Evolutionary conservation across 1,140 invertebrate species (phyloP), one percentile per base, ranked within the genome.

Genomic region (Drosophila sucinea): DNA sequence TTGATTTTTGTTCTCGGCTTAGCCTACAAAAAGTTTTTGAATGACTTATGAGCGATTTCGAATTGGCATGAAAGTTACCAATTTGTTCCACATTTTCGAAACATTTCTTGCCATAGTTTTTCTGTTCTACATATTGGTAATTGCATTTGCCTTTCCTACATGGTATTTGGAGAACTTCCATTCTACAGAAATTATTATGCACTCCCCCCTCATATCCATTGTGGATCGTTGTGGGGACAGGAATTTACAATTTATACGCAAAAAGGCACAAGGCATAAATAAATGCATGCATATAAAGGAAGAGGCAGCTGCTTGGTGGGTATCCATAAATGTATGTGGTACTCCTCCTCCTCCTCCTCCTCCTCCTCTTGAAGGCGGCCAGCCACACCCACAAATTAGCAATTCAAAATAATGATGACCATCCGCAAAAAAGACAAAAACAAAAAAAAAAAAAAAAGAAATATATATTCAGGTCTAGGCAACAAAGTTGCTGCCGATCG

Each of bases 221-320:
- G 17, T 44, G 41, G 1, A n/a, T 41, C 10, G 72, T 67, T 74
- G 72, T 38, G 40, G 35, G 73, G 54, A 77, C 60, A 76, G 47
- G 73, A 60, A 68, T 70, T 77, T 77, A 76, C 73, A 77, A 77
- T 77, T 77, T 77, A 77, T 77, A 76, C 61, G 62, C 65, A 75
- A 68, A 74, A 74, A 76, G 35, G 17, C 4, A 62, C 41, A 62
- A 32, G 17, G 66, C 73, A 77, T 77, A 77, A 77, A 77, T 77
- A 77, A 77, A 76, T 77, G 73, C 73, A 75, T 38, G 41, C 30
- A 72, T 38, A 69, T 32, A 44, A n/a, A 47, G 6, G 11, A 41
- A 47, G 11, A 27, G 51, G 30, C 17, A 23, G 44, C 41, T 47
- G 62, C 41, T n/a, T 17, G 32, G 23, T 10, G n/a, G 54, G 41